Percentiles rank a stretch among this genome's conserved stretches.
Conservation (phyloP, 2,797 vertebrate species). For the Xenentodon cancila region DNA sequence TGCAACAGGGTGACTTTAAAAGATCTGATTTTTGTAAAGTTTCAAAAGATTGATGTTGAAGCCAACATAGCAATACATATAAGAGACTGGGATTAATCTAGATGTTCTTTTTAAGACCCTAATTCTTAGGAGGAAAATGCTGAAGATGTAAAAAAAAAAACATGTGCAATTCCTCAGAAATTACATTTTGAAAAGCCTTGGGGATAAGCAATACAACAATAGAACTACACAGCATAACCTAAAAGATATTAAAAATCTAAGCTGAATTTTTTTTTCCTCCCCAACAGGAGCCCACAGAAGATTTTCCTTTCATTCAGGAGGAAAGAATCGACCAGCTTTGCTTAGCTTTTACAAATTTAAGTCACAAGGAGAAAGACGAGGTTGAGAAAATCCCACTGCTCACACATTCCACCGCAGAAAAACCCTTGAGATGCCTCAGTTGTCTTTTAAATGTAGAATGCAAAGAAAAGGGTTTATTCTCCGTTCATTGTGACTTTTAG, state of each 20-base stretch:
- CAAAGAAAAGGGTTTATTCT: conserved; percentile 37
- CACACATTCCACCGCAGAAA: conserved; percentile 51
- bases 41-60: conserved; percentile 11
- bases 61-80: conserved; percentile 21
- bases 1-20: conserved; percentile 14
- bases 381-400: conserved; percentile 64
- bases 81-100: conserved; percentile 35
- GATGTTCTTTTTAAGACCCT: conserved; percentile 32
- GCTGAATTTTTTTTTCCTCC: conserved; percentile 60
- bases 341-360: conserved; percentile 75
- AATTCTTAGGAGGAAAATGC: conserved; percentile 46
- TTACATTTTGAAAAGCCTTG: conserved; percentile 48
- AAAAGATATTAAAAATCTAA: conserved; percentile 64
- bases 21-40: conserved; percentile 21
- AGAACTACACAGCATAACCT: conserved; percentile 41
- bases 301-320: conserved; percentile 48
- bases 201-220: conserved; percentile 62
- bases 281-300: conserved; percentile 47
- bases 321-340: conserved; percentile 63
- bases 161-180: conserved; percentile 48
- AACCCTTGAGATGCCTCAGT: conserved; percentile 62
- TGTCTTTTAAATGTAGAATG: conserved; percentile 60
- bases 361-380: conserved; percentile 57
- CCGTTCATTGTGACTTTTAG: conserved; percentile 12
- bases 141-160: conserved; percentile 48